phyloP scores from a whole-genome alignment of 2,113 vertebrate species.

The Hydrochoerus hydrochaeris region DNA sequence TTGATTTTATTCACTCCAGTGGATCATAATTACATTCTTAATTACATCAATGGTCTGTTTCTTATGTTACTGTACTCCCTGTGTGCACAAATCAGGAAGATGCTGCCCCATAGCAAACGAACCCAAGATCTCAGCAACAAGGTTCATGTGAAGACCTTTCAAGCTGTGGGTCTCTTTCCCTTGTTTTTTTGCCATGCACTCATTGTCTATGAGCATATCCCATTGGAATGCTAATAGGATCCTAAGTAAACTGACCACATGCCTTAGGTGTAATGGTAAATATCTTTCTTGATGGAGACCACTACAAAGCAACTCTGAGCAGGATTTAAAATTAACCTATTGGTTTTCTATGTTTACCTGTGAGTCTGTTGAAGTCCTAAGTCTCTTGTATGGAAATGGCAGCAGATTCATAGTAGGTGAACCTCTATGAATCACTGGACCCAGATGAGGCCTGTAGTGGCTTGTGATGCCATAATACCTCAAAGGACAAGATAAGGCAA shows the following conservation, averaged over 20 bases:
- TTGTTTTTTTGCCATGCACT: neutral
- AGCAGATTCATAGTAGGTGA: no score
- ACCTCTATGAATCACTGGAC: no score
- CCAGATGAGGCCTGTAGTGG: no score
- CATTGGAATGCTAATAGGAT: neutral
- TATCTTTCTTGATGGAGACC: neutral
- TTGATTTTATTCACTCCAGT: no score
- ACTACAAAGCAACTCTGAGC: no score
- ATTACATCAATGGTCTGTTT: neutral
- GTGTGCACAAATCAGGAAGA: constrained; percentile 37
- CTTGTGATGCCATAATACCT: no score
- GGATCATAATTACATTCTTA: no score
- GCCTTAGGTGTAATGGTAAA: neutral
- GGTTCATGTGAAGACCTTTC: neutral
- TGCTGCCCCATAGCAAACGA: neutral
- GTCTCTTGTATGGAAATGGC: no score
- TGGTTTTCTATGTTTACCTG: no score
- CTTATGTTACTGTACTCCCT: neutral
- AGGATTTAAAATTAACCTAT: no score
- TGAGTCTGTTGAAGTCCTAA: no score
- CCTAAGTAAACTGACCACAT: neutral
- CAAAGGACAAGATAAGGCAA: no score
- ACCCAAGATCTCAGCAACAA: neutral
- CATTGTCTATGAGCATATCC: neutral
- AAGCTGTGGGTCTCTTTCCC: constrained; percentile 22